Base-by-base conservation (phyloP, 2,113 vertebrate genomes). In the Mustela nigripes region DNA sequence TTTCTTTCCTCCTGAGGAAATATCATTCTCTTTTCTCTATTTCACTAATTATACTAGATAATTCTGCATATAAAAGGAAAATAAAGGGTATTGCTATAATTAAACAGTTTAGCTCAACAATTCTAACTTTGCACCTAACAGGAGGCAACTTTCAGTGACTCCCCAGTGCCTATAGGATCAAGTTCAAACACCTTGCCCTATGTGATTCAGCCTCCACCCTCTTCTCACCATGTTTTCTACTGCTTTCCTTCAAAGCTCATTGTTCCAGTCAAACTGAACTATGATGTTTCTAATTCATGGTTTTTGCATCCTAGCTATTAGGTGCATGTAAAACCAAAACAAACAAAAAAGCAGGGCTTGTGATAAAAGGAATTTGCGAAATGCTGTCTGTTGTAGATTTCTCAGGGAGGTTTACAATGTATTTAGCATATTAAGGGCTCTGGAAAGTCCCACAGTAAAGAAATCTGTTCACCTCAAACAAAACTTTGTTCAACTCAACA, bases 11-110 rank as follows among this genome's bases (percentile, higher is more conserved):
- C 31, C 28, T 14, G 4, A 79, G 36, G 48, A 71, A 86, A 58
- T 84, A n/a, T 62, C 76, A 87, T 95, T 89, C 74, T 80, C 87
- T 85, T 94, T 89, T 74, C 48, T 82, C 82, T 63, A 16, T 73
- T 78, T 95, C 71, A 24, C 28, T 83, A 80, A 28, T 88, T 91
- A 11, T 94, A 42, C 33, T 69, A 87, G 58, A 36, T 63, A 83
- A 63, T 26, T 73, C n/a, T 91, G 18, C 19, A 63, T 82, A 82
- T 24, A 56, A 74, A 71, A 93, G 56, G 45, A 85, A 95, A 86
- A 60, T 71, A 36, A 60, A 56, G 28, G 60, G 0, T 63, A 88
- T 73, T 88, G 36, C 33, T 86, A 53, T 85, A 56, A 83, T 79
- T 83, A 94, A 89, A 83, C 48, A 85, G 65, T 81, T 85, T 69